Evolutionary conservation across 2,113 vertebrate genomes (phyloP), one percentile per base, ranked within the genome.

Genomic region (Rallus limicola): DNA sequence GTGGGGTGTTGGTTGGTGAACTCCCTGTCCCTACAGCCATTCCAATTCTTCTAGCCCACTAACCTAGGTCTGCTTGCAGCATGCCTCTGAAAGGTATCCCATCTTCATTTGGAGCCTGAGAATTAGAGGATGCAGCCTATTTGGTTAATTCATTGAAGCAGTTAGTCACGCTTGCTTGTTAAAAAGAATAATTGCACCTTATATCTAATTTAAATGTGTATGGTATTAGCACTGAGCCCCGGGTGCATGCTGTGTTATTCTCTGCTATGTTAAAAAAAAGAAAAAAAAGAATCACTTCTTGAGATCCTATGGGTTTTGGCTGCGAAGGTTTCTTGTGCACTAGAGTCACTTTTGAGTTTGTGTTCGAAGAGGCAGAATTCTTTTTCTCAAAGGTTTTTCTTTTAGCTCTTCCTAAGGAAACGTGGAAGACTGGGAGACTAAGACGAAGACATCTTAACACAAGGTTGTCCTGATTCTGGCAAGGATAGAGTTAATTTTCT

Each of bases 131-230:
- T 0, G 3, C 31, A 88, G 36, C 46, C 44, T 42, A 86, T 89
- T 65, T 67, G 77, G 60, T 70, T 90, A 86, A 62, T 88, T 88
- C 80, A 44, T 77, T 86, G 62, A 74, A 82, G 29, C 60, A 62
- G 55, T 85, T 93, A 64, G 58, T 91, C 75, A 68, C 0, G 2
- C 34, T 81, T 60, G 21, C 42, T 94, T 1, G 1, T 86, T 88
- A 77, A 89, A 95, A 82, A 68, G 87, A 44, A 14, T 23, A 72
- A 80, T 64, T 44, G 36, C 58, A 94, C 64, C 48, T 90, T 75
- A 48, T 86, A 56, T 82, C 88, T 92, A 75, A 93, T 93, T 93
- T 92, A 94, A 92, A 79, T 82, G 48, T 86, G 38, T 76, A n/a
- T 67, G 48, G 53, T 68, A 82, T 90, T 95, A 88, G 56, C 10